Evolutionary conservation across 2,113 vertebrate genomes (phyloP).

Genomic region (Cryptotis parvus): DNA sequence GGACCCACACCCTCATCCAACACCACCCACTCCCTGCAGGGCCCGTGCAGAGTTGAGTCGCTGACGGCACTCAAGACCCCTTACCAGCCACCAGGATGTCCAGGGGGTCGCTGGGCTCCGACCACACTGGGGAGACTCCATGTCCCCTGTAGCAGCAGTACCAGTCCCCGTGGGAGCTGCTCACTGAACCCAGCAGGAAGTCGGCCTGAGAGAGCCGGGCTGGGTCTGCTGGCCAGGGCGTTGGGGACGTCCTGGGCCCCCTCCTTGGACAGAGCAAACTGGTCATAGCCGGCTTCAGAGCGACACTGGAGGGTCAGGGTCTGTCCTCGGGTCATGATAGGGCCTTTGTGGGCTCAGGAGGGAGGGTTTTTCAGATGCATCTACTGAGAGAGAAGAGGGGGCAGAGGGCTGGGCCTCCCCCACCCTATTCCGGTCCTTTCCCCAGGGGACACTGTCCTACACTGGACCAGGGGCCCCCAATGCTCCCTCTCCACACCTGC

Average conservation of each 20-base stretch:
- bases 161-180: rapidly evolving
- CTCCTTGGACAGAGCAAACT: rapidly evolving
- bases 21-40: background rate
- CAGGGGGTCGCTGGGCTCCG: background rate
- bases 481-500: background rate
- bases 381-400: background rate
- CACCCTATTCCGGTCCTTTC: background rate
- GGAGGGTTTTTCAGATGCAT: background rate
- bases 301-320: background rate
- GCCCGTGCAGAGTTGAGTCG: background rate
- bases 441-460: background rate
- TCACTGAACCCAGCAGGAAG: background rate
- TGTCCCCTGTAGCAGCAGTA: background rate
- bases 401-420: background rate
- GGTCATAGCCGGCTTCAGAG: background rate
- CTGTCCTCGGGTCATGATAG: background rate
- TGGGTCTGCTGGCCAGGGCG: background rate
- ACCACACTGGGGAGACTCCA: rapidly evolving
- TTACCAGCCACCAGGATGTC: background rate
- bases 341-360: background rate
- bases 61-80: background rate
- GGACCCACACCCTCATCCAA: conserved; percentile 7
- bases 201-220: background rate
- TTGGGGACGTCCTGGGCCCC: rapidly evolving
- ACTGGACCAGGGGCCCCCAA: background rate